Percentiles rank a stretch among this genome's conserved stretches.
These are phyloP conservation scores for Oedothorax gibbosus DNA, from an alignment of 1,140 invertebrate genomes.

Conservation along the genomic window DNA sequence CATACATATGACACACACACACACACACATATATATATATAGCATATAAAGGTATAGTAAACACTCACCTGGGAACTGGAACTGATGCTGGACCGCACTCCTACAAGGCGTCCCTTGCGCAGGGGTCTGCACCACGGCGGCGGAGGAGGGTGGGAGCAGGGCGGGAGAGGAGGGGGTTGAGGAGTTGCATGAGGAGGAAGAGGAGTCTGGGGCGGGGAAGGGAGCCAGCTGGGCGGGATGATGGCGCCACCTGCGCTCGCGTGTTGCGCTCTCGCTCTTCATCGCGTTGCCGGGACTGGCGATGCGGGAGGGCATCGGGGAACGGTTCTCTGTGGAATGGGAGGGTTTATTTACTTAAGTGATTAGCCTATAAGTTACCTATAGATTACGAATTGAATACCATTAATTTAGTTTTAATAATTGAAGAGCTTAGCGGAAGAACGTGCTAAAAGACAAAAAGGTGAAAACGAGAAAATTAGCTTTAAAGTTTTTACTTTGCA, in stretches of 20 bases:
- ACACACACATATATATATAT: too few relatives aligned
- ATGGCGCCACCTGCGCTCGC: slow-evolving; percentile 46
- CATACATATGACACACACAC: too few relatives aligned
- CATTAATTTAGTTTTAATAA: too few relatives aligned
- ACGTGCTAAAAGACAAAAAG: too few relatives aligned
- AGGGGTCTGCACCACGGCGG: slow-evolving; percentile 71
- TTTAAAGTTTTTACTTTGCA: too few relatives aligned
- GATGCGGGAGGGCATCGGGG: slow-evolving; percentile 50
- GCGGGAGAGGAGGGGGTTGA: slow-evolving; percentile 95
- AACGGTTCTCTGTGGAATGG: slow-evolving; percentile 57
- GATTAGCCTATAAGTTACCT: too few relatives aligned
- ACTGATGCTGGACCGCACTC: slow-evolving; percentile 72
- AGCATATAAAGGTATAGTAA: neutral
- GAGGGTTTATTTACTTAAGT: neutral
- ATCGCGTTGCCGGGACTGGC: slow-evolving; percentile 52
- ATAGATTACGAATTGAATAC: too few relatives aligned
- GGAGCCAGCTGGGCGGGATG: slow-evolving; percentile 47
- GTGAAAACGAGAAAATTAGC: too few relatives aligned
- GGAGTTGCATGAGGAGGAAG: slow-evolving; percentile 96
- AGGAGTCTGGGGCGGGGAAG: slow-evolving; percentile 78
- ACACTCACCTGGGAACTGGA: slow-evolving; percentile 84
- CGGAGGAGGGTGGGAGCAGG: slow-evolving; percentile 70
- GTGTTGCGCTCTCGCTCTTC: slow-evolving; percentile 43
- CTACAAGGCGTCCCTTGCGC: slow-evolving; percentile 57
- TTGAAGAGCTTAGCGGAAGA: too few relatives aligned